Percentiles rank a stretch among this genome's conserved stretches.
Evolutionary conservation across 1,140 invertebrate species (phyloP).

Genomic region (Papilio aristodemus): DNA sequence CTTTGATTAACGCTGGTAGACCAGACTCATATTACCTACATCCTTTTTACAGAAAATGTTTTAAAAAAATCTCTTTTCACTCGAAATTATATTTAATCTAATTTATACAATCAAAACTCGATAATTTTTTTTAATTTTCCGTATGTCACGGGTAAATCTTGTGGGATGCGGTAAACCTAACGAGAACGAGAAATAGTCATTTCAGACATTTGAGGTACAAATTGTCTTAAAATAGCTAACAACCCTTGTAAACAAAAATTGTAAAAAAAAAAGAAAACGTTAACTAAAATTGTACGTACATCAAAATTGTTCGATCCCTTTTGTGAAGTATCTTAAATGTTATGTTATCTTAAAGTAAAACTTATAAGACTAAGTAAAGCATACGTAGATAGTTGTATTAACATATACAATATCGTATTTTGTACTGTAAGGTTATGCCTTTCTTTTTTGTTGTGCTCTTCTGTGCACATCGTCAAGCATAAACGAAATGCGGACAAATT

Average conservation of each 20-base stretch:
- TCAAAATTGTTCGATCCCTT: constrained; percentile 50
- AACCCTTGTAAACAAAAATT: constrained; percentile 59
- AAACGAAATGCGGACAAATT: constrained; percentile 7
- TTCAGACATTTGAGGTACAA: constrained; percentile 64
- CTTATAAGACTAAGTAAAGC: constrained; percentile 74
- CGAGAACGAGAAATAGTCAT: constrained; percentile 48
- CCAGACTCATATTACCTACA: constrained; percentile 20
- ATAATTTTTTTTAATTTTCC: too few species aligned
- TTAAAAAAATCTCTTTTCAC: not conserved
- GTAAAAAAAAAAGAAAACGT: constrained; percentile 52
- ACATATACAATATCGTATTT: constrained; percentile 72
- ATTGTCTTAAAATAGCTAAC: constrained; percentile 61
- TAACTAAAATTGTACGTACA: constrained; percentile 63
- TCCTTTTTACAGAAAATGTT: too few species aligned
- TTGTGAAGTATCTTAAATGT: constrained; percentile 44
- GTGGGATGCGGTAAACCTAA: constrained; percentile 28
- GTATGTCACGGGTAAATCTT: too few species aligned
- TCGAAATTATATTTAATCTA: not conserved
- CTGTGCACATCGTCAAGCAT: constrained; percentile 21
- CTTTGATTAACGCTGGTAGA: constrained; percentile 47
- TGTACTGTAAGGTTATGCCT: constrained; percentile 76
- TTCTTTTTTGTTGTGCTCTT: constrained; percentile 22
- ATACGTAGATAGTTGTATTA: constrained; percentile 69
- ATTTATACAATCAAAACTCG: too few species aligned
- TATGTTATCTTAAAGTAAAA: constrained; percentile 54